Percentiles rank a stretch among this genome's conserved stretches.
Evolutionary conservation across 1,140 invertebrate genomes (phyloP).

Genomic region (Leptonema lineaticorne): DNA sequence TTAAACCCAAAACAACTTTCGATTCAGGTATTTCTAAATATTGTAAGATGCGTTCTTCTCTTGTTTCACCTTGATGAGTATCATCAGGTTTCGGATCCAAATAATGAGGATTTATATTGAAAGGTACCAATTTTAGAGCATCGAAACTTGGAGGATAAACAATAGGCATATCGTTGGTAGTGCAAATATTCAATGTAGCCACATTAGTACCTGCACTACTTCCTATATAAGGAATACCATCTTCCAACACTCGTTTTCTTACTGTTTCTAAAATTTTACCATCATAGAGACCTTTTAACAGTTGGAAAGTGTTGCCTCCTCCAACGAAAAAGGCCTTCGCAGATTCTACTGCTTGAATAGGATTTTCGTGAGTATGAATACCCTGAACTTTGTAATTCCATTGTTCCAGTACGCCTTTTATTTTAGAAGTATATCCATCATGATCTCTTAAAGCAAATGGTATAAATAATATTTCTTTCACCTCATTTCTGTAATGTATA

Average conservation of each 20-base stretch:
- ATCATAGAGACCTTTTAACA: constrained; percentile 72
- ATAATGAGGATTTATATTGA: constrained; percentile 87
- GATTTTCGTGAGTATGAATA: constrained; percentile 62
- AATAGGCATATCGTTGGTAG: constrained; percentile 87
- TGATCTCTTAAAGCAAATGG: constrained; percentile 72
- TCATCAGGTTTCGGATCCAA: constrained; percentile 63
- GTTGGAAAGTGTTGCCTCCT: constrained; percentile 76
- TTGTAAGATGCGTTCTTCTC: constrained; percentile 69
- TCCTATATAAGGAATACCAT: constrained; percentile 75
- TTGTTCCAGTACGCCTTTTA: constrained; percentile 60
- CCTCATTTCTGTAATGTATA: constrained; percentile 58
- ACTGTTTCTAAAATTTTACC: constrained; percentile 67
- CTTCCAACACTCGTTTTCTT: constrained; percentile 60
- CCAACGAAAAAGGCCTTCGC: constrained; percentile 76
- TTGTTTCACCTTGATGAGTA: constrained; percentile 74
- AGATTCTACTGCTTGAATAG: constrained; percentile 58
- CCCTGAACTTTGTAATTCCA: constrained; percentile 69
- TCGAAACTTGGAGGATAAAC: constrained; percentile 73
- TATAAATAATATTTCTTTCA: constrained; percentile 70
- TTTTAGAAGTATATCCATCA: constrained; percentile 67
- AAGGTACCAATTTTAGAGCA: constrained; percentile 72
- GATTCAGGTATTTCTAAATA: constrained; percentile 62
- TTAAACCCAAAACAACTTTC: constrained; percentile 66
- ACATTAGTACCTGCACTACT: constrained; percentile 84
- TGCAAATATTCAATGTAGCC: constrained; percentile 73